Percentiles rank a stretch among this genome's conserved stretches.
Conservation (phyloP, 2,888 invertebrate species). For the Agriotes lineatus region DNA sequence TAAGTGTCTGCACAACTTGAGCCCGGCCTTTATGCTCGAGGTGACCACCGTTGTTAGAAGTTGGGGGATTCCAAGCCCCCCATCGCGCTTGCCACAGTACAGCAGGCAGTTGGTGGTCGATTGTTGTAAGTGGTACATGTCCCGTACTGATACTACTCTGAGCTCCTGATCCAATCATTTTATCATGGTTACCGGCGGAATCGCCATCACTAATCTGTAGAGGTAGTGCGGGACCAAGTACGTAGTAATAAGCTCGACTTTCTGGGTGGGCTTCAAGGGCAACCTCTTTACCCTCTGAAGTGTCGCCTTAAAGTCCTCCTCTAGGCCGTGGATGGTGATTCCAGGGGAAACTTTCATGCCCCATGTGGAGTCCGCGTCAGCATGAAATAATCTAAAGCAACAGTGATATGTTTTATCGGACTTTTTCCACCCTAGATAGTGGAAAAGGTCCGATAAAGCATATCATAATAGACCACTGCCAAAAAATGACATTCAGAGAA, state of each 20-base stretch:
- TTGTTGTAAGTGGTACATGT: conserved; percentile 54
- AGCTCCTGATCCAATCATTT: conserved; percentile 52
- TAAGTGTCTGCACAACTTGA: conserved; percentile 31
- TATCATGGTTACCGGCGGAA: conserved; percentile 42
- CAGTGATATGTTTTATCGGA: no score
- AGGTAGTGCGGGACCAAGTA: conserved; percentile 61
- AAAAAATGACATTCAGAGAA: no score
- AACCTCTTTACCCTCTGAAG: background rate
- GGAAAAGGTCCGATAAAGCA: no score
- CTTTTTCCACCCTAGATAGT: no score
- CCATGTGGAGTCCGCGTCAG: no score
- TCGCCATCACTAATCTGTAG: conserved; percentile 58
- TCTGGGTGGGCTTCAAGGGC: conserved; percentile 11
- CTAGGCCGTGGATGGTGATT: no score
- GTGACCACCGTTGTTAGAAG: no score
- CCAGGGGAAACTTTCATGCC: no score
- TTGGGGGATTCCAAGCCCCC: no score
- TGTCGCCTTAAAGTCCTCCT: no score
- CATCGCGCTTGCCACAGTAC: conserved; percentile 54
- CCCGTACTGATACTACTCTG: conserved; percentile 48
- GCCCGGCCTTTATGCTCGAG: conserved; percentile 30
- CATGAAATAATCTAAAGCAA: no score
- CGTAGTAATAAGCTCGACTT: conserved; percentile 49
- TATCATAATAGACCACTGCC: no score
- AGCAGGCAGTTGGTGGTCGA: conserved; percentile 50